phyloP scores from a whole-genome alignment of 2,888 invertebrate genomes.

The Drosophila melanocephala region DNA sequence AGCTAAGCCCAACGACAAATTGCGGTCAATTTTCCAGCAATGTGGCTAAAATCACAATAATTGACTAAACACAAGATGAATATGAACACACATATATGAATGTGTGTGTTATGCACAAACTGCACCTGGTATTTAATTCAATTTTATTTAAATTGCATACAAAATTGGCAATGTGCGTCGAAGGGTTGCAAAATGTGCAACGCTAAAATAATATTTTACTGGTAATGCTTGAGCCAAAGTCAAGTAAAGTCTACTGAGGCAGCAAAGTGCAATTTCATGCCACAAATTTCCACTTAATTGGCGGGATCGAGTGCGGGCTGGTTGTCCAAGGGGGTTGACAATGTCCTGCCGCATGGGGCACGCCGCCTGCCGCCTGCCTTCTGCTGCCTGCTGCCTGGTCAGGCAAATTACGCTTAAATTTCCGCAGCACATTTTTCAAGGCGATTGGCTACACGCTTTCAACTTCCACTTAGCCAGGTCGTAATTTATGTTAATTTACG shows the following conservation, averaged over 20 bases:
- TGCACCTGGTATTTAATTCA: slow-evolving; percentile 66
- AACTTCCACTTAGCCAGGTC: slow-evolving; percentile 64
- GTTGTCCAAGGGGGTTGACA: neutral
- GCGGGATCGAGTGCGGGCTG: slow-evolving; percentile 25
- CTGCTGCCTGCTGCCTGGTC: slow-evolving; percentile 12
- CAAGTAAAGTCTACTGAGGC: slow-evolving; percentile 4
- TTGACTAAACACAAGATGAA: slow-evolving; percentile 34
- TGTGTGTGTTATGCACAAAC: slow-evolving; percentile 23
- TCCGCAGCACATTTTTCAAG: slow-evolving; percentile 77
- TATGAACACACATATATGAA: neutral
- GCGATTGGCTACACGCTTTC: slow-evolving; percentile 74
- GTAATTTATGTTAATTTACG: slow-evolving; percentile 79
- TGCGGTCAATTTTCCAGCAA: slow-evolving; percentile 50
- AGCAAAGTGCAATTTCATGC: slow-evolving; percentile 68
- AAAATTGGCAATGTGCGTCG: slow-evolving; percentile 59
- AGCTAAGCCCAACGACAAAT: slow-evolving; percentile 26
- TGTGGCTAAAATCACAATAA: slow-evolving; percentile 59
- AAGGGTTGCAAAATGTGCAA: slow-evolving; percentile 23
- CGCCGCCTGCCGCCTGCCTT: slow-evolving; percentile 7
- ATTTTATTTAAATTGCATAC: slow-evolving; percentile 75
- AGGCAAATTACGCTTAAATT: slow-evolving; percentile 75
- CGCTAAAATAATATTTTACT: slow-evolving; percentile 70
- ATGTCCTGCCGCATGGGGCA: slow-evolving; percentile 30
- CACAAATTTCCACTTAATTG: slow-evolving; percentile 80
- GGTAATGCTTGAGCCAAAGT: slow-evolving; percentile 48